Base-by-base conservation (phyloP, 1,140 invertebrate species). In the Zaprionus taronus region DNA sequence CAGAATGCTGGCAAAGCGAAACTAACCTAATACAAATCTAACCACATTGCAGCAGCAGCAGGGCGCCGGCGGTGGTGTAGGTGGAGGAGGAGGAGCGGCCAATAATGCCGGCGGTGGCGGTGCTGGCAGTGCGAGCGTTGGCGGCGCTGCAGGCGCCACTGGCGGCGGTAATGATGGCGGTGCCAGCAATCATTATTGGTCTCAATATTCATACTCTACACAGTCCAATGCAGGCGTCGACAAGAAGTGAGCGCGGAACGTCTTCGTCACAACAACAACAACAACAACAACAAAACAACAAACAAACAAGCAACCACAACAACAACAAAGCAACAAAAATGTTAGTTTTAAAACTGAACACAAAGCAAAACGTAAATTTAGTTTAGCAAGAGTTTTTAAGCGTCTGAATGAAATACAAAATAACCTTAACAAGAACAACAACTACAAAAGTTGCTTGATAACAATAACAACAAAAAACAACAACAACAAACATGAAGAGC, bases 131-230 rank as follows among this genome's bases (percentile, higher is more conserved):
- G 64, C 71, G 53, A 47, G 31, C 34, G 31, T 34, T 34, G 56
- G 22, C 20, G 41, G 51, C 14, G 15, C 65, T 20, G 31, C 71
- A 26, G 72, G 70, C 38, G 71, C 34, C 53, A 76, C 67, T 61
- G 84, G 76, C 34, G 84, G 76, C 34, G 79, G 69, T 72, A 92
- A 91, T 77, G 85, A 87, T 79, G 85, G 81, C 71, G 79, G 85
- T 77, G 78, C 91, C 75, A 83, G 84, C 69, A 92, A 92, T 80
- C 91, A 92, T 80, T 92, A 92, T 83, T 92, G 91, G 91, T 92
- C 91, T 79, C 91, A 92, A 90, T 92, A 92, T 89, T 91, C 91
- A 80, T 92, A 92, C 75, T 89, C 84, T 64, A 90, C 91, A 73
- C 75, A 85, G 79, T 90, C 85, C 86, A 89, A 89, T 82, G 63